Evolutionary conservation across 2,113 vertebrate species (phyloP), one percentile per base, ranked within the genome.

Genomic region (Takifugu flavidus): DNA sequence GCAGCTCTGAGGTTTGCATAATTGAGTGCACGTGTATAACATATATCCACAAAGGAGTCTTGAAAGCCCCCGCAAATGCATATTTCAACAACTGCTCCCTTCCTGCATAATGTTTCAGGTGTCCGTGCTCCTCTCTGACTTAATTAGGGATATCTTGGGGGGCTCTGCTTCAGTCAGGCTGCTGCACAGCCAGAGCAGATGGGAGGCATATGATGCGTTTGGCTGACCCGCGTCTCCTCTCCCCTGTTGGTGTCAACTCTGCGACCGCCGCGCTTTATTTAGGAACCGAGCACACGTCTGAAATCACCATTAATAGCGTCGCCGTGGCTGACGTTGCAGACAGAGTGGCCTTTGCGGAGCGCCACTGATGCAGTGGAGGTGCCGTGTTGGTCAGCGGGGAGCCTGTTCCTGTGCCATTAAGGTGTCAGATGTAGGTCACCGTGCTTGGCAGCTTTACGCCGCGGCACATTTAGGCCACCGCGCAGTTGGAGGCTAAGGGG

Each of bases 81-180:
- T n/a, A 53, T 65, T 62, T n/a, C 54, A 59, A 61, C 34, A 46
- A 62, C 2, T 8, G 4, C 49, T 52, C 68, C 58, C 20, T 62
- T 69, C 42, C 2, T 34, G 20, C 27, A 1, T 28, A n/a, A 61
- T 52, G 56, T 75, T 79, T 78, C 75, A 82, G 78, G 74, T 83
- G 71, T 79, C 70, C 39, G 26, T 62, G 13, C 65, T 54, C 53
- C 20, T 78, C 68, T 55, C 61, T 63, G 42, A 73, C 67, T 67
- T 85, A 78, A 87, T 89, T 85, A 89, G 80, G 50, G 52, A 67
- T 66, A 65, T 86, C 71, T 78, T 74, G 66, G 43, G 70, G 71
- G 65, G 65, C 78, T 76, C 67, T 39, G 80, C 72, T 82, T 68
- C 72, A 82, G 77, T 67, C 69, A 65, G 80, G 67, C 69, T 79